Evolutionary conservation across 2,113 vertebrate species (phyloP), one percentile per base, ranked within the genome.

Genomic region (Tretioscincus oriximinensis): DNA sequence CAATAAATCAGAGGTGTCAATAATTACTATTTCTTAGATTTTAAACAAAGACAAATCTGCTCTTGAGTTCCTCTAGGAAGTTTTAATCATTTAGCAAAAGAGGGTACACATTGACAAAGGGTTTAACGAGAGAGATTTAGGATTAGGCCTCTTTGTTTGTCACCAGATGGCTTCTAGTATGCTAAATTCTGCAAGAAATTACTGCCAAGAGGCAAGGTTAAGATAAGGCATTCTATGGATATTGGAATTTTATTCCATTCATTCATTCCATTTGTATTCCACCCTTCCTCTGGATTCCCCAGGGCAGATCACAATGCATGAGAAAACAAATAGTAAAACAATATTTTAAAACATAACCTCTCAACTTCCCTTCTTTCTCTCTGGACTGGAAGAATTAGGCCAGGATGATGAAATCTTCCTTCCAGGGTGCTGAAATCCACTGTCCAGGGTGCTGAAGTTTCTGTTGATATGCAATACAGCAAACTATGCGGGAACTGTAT

Each of bases 141-240:
- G 86, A 80, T 90, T 78, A 54, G 35, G 80, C 24, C 81, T 90
- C 70, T 83, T 64, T 0, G 1, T 90, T 85, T 80, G 74, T 85
- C 69, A 31, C 72, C 86, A 89, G 78, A 69, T 92, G 87, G 76
- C 79, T 77, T 2, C 64, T 78, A 79, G 63, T 84, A 73, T 41
- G 0, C 64, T 71, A 45, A 73, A 26, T 0, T 0, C 18, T 49
- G 3, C 75, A 20, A 6, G 78, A 69, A 78, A 80, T 67, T 35
- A 41, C 82, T 89, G 86, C 51, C 88, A 85, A 83, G 80, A 9
- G 4, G 80, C 67, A 67, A 9, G n/a, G 58, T 72, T 1, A 24
- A 81, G 81, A 60, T 73, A 77, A 0, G 12, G 0, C 22, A 84
- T n/a, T 72, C 21, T 2, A 18, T 1, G 0, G 28, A 22, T 58